These are phyloP conservation scores for Drosophila prolongata DNA, from an alignment of 2,888 invertebrate species.

Conservation along the genomic window DNA sequence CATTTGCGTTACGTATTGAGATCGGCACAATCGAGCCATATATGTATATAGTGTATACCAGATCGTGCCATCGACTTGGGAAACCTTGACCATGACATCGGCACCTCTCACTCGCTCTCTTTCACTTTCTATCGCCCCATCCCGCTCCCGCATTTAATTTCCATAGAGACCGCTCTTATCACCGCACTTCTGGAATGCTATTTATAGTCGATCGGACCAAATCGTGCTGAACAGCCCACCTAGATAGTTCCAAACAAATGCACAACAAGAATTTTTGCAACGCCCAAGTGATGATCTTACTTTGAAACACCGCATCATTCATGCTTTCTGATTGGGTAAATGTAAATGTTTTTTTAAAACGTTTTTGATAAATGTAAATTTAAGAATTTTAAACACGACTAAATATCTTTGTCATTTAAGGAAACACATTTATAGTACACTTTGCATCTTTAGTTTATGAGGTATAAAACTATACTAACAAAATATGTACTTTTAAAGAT, in stretches of 20 bases:
- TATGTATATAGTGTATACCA: neutral
- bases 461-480: no score
- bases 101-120: neutral
- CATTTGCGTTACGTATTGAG: constrained; percentile 5
- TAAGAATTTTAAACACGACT: no score
- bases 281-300: neutral
- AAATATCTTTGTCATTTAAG: no score
- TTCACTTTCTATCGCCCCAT: constrained; percentile 4
- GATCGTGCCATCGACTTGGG: constrained; percentile 8
- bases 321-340: no score
- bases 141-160: neutral
- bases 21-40: constrained; percentile 7
- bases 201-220: constrained; percentile 6
- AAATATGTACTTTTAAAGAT: no score
- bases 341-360: no score
- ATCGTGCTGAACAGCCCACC: constrained; percentile 8
- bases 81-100: constrained; percentile 6
- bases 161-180: constrained; percentile 2
- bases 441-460: no score
- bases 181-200: constrained; percentile 8
- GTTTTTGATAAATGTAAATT: no score
- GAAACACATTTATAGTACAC: no score
- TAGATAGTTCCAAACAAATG: constrained; percentile 5
- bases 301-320: neutral
- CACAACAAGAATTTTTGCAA: neutral